Conservation (phyloP, 2,888 invertebrate genomes). For the Agrypnus murinus region DNA sequence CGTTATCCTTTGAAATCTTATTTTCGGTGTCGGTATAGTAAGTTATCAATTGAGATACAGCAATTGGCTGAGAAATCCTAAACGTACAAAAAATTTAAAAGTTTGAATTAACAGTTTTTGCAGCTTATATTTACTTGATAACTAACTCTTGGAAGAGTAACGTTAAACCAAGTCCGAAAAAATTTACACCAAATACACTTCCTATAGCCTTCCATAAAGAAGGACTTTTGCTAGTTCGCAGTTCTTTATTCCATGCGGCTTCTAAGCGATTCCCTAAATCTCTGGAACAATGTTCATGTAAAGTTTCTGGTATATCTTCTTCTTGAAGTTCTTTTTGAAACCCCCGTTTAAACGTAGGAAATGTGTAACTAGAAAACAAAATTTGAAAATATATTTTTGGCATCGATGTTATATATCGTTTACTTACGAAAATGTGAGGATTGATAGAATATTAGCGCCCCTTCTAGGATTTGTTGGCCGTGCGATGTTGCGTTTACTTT, state of each 20-base stretch:
- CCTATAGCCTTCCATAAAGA: slow-evolving; percentile 59
- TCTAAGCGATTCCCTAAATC: slow-evolving; percentile 77
- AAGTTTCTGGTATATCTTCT: slow-evolving; percentile 71
- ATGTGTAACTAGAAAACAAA: slow-evolving; percentile 68
- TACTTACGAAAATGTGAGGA: slow-evolving; percentile 34
- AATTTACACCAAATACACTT: slow-evolving; percentile 59
- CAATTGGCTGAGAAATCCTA: slow-evolving; percentile 53
- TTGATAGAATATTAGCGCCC: slow-evolving; percentile 20
- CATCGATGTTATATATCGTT: too few relatives aligned
- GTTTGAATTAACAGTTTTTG: background rate
- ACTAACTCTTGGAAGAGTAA: slow-evolving; percentile 54
- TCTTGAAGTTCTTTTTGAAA: slow-evolving; percentile 70
- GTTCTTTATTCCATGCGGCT: slow-evolving; percentile 67
- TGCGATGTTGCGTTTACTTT: too few relatives aligned
- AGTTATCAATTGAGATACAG: slow-evolving; percentile 75
- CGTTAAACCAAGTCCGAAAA: slow-evolving; percentile 55
- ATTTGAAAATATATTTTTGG: background rate
- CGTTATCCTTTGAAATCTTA: slow-evolving; percentile 70
- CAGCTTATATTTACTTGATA: slow-evolving; percentile 55
- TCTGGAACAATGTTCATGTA: slow-evolving; percentile 77
- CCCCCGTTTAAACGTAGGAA: slow-evolving; percentile 71
- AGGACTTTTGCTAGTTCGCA: slow-evolving; percentile 49
- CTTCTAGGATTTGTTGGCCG: slow-evolving; percentile 29
- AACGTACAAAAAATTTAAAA: slow-evolving; percentile 29
- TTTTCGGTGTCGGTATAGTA: slow-evolving; percentile 73